Evolutionary conservation across 2,888 invertebrate genomes (phyloP), one percentile per base, ranked within the genome.

Genomic region (Calameuta idolon): DNA sequence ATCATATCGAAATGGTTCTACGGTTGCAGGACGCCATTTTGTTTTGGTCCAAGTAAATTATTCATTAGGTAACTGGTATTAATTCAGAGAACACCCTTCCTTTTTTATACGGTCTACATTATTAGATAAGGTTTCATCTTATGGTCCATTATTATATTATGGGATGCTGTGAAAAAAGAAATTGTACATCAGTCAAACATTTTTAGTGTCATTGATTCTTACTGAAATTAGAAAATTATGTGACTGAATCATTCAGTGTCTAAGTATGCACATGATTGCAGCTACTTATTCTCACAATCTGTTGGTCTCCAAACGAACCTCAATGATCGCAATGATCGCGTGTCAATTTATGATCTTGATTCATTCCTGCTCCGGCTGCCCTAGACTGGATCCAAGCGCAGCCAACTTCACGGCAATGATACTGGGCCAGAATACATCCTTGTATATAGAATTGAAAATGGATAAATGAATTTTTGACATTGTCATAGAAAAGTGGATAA

Each of bases 31-130:
- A 78, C 34, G 75, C 77, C 77, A 79, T 79, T 55, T 55, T 55
- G 23, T 55, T 55, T 55, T 81, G 77, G 81, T 81, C 83, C 81
- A 86, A 81, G 85, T 83, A 85, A 87, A 87, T 87, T 86, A 85
- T 88, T 88, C 86, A 87, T 86, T 85, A 81, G 74, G 81, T 77
- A 23, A 9, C 23, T 55, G 23, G 23, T 15, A 55, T 55, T 55
- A 55, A 55, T 55, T 2, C 23, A 23, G 55, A 55, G 23, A 23
- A 1, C 5, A 40, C 12, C 15, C 40, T 12, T 4, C 0, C 5
- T 23, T 40, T 55, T 23, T 55, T 23, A 55, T 55, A 40, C 15
- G 0, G 2, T 55, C 15, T 4, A 23, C 55, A 9, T 55, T 23
- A 23, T 2, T 40, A 23, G 5, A 23, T 2, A 55, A 15, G 5